A percentile compares a stretch with the other conserved stretches of the same genome.
Evolutionary conservation across 2,113 vertebrate species (phyloP).

Genomic region (Zootoca vivipara): DNA sequence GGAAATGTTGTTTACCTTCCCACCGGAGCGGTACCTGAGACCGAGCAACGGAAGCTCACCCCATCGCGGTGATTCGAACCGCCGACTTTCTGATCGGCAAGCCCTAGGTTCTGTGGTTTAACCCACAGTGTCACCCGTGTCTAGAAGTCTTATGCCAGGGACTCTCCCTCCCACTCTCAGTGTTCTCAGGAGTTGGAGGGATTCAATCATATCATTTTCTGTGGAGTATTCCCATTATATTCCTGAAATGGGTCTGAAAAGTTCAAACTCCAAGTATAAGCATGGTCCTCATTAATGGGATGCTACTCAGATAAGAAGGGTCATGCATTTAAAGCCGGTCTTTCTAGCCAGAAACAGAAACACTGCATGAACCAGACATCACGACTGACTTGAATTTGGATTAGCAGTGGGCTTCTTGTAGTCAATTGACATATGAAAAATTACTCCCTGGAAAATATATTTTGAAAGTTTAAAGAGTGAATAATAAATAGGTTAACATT

Average conservation of each 20-base stretch:
- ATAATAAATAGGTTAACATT: slow-evolving; percentile 29
- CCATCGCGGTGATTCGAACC: too few relatives aligned
- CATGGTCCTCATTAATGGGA: background rate
- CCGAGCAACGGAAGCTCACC: too few relatives aligned
- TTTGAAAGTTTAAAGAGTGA: slow-evolving; percentile 21
- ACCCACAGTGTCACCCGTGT: too few relatives aligned
- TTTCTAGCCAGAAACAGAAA: background rate
- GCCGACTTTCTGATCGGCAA: too few relatives aligned
- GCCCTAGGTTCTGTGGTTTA: too few relatives aligned
- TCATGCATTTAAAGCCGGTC: background rate
- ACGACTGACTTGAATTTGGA: slow-evolving; percentile 1
- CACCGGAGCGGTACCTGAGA: too few relatives aligned
- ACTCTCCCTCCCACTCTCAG: background rate
- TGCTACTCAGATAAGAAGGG: background rate
- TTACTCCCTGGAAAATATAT: background rate
- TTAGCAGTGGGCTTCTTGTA: background rate
- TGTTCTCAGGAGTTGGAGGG: background rate
- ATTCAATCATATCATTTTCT: too few relatives aligned
- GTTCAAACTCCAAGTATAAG: too few relatives aligned
- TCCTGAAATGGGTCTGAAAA: too few relatives aligned
- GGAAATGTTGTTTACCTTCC: too few relatives aligned
- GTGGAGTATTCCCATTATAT: too few relatives aligned
- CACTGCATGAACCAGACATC: background rate
- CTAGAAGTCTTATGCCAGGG: background rate
- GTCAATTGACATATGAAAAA: slow-evolving; percentile 14